These are phyloP conservation scores for Pachydiplax longipennis DNA, from an alignment of 2,888 invertebrate species.

Conservation along the genomic window DNA sequence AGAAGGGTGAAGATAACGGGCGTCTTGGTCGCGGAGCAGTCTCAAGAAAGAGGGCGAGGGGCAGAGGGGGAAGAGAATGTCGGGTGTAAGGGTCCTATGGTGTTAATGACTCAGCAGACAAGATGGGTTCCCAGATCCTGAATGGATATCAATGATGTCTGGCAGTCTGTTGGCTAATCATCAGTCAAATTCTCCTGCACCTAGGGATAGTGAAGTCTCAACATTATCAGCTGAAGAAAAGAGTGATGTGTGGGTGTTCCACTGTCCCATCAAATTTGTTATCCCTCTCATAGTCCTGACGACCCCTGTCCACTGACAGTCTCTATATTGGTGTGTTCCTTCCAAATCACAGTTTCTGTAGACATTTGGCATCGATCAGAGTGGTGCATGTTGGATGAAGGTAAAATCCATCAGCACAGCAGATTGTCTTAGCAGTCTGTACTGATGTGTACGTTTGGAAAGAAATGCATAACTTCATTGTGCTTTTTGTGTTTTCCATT, in stretches of 20 bases:
- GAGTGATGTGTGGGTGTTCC: conserved; percentile 12
- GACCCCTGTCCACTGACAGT: conserved; percentile 39
- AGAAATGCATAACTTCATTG: conserved; percentile 33
- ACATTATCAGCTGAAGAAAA: background rate
- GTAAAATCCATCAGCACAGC: background rate
- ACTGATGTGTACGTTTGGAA: conserved; percentile 15
- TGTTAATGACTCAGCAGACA: background rate
- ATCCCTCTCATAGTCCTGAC: conserved; percentile 33
- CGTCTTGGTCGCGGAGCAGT: conserved; percentile 38
- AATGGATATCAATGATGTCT: background rate
- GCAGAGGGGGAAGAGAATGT: conserved; percentile 15
- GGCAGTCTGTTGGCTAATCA: background rate
- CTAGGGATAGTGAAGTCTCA: background rate
- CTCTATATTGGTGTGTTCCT: conserved; percentile 39
- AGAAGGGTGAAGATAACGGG: background rate
- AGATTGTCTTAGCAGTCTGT: background rate
- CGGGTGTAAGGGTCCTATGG: background rate
- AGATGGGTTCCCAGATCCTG: background rate
- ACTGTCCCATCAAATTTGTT: conserved; percentile 35
- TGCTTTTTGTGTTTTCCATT: conserved; percentile 40
- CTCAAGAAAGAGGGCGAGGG: conserved; percentile 43
- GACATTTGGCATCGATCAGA: conserved; percentile 32
- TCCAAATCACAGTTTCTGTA: conserved; percentile 35
- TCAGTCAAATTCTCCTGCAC: background rate
- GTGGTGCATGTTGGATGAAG: background rate